These are phyloP conservation scores for Tragulus kanchil DNA, from an alignment of 2,113 vertebrate species.

Conservation along the genomic window DNA sequence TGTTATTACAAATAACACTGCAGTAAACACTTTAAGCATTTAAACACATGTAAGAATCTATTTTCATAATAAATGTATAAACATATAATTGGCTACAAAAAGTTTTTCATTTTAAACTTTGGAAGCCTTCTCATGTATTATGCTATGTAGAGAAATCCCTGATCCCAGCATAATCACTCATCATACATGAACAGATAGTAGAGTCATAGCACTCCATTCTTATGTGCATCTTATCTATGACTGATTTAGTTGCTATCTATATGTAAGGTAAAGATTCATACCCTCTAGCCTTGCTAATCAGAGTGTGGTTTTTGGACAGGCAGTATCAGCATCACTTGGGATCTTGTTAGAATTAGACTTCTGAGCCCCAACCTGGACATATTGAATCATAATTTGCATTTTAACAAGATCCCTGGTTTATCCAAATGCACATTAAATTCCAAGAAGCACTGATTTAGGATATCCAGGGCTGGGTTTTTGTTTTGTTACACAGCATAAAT, in stretches of 20 bases:
- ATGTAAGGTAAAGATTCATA: neutral
- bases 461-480: neutral
- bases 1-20: neutral
- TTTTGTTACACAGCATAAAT: neutral
- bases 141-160: neutral
- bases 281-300: neutral
- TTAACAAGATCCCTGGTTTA: conserved; percentile 32
- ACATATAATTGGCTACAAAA: neutral
- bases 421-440: neutral
- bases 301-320: neutral
- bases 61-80: neutral
- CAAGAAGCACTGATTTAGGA: neutral
- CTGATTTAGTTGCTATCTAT: neutral
- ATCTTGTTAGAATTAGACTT: conserved; percentile 18
- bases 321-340: neutral
- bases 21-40: neutral
- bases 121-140: neutral
- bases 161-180: neutral
- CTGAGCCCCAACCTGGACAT: neutral
- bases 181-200: neutral
- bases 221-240: neutral
- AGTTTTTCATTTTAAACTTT: neutral
- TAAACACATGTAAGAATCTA: neutral
- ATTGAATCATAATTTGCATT: conserved; percentile 6
- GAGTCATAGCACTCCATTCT: neutral